Conservation (phyloP, 2,113 vertebrate species). For the Cochlearius cochlearius region DNA sequence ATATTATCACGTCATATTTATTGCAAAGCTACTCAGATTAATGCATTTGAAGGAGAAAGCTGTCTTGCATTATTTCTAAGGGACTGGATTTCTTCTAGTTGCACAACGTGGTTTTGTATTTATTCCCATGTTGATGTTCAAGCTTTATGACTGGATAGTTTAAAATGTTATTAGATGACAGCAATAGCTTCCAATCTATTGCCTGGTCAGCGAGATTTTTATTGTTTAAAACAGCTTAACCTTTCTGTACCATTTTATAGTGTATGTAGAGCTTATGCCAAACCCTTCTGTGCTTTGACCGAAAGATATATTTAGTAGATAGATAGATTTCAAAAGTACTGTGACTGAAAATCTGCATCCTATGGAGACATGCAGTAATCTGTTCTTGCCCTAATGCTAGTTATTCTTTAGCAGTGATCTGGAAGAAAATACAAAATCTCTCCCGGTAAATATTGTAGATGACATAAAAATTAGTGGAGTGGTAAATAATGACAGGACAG, state of each 20-base stretch:
- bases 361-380: neutral
- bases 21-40: neutral
- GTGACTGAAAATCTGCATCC: neutral
- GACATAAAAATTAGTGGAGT: constrained; percentile 47
- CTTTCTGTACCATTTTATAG: neutral
- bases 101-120: neutral
- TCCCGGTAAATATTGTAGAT: constrained; percentile 24
- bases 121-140: constrained; percentile 5
- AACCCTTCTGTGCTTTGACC: neutral
- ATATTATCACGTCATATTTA: neutral
- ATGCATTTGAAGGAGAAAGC: neutral
- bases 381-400: neutral
- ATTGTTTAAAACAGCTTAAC: constrained; percentile 27
- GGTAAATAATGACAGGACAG: constrained; percentile 30
- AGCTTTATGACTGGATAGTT: neutral
- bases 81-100: neutral
- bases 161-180: constrained; percentile 28
- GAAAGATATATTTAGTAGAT: neutral
- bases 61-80: neutral
- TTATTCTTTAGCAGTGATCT: constrained; percentile 6
- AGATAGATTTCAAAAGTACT: neutral
- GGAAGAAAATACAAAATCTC: neutral
- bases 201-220: constrained; percentile 46
- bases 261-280: neutral
- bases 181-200: constrained; percentile 11